Base-by-base conservation (phyloP, 2,888 invertebrate genomes). In the Leuctra nigra region DNA sequence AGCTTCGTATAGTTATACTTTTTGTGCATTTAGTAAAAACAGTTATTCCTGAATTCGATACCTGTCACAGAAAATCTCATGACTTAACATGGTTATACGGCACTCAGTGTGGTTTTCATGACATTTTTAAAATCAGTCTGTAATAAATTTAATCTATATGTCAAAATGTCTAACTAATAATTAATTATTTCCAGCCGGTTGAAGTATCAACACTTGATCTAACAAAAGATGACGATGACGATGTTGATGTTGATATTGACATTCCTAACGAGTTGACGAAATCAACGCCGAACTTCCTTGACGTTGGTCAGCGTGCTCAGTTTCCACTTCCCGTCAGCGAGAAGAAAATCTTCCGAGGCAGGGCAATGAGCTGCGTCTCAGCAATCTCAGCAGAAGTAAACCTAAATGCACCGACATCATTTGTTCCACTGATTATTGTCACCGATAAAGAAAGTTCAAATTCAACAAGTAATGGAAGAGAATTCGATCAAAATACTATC, bases 301-400 rank as follows among this genome's bases (percentile, higher is more conserved):
- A 44, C 2, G 22, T 23, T n/a, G 6, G 2, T 11, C 50, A 33
- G 14, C 18, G 18, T 9, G 20, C 18, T 16, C 50, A 3, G 13
- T 18, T n/a, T 6, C 35, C 50, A 16, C 18, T 11, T 7, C 36
- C 35, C 16, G 22, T 50, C 3, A 7, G 33, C 33, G 48, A 48
- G 35, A 29, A 50, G 11, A 33, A 35, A 13, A 11, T 47, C 11
- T 24, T 25, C n/a, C 47, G 47, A 18, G 16, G n/a, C n/a, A 14
- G 50, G 11, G 18, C 33, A 1, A 11, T 50, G 7, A 50, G 50
- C 35, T 50, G 50, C n/a, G n/a, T n/a, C n/a, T n/a, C n/a, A n/a
- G n/a, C n/a, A n/a, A n/a, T n/a, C n/a, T 50, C 50, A n/a, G 50
- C 50, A 7, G 50, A 50, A 22, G 50, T 50, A 16, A 50, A 50